Evolutionary conservation across 2,797 vertebrate genomes (phyloP).

Genomic region (Tapera naevia): DNA sequence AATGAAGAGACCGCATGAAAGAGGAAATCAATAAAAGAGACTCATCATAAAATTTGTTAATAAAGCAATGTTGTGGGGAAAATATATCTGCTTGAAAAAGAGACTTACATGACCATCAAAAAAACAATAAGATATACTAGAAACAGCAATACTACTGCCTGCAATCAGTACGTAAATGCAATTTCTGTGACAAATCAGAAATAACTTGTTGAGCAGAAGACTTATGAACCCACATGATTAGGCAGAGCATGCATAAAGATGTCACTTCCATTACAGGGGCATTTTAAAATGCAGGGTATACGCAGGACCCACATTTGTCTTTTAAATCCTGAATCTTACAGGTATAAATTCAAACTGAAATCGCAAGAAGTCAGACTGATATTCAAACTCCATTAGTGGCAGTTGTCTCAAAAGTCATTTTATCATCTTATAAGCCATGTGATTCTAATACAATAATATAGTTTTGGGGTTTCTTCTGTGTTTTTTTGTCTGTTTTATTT

Average conservation of each 20-base stretch:
- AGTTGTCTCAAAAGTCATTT: not conserved
- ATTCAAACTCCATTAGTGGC: not conserved
- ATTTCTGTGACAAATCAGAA: not conserved
- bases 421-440: not conserved
- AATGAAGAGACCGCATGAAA: not conserved
- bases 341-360: not conserved
- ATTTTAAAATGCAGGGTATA: not conserved
- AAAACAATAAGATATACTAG: not conserved
- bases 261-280: not conserved
- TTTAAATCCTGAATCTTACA: not conserved
- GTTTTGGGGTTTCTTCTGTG: not conserved
- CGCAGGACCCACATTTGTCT: accelerated
- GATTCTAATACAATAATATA: not conserved
- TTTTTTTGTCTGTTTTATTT: not conserved
- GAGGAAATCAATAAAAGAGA: not conserved
- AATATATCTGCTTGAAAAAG: not conserved
- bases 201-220: not conserved
- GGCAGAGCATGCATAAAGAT: not conserved
- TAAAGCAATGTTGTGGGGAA: not conserved
- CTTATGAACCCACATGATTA: not conserved
- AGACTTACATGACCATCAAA: not conserved
- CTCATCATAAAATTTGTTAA: conserved; percentile 22
- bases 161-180: conserved; percentile 36
- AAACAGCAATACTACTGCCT: not conserved
- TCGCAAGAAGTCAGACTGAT: not conserved